Percentiles rank a stretch among this genome's conserved stretches.
Conservation (phyloP, 2,888 invertebrate genomes). For the Cactoblastis cactorum region DNA sequence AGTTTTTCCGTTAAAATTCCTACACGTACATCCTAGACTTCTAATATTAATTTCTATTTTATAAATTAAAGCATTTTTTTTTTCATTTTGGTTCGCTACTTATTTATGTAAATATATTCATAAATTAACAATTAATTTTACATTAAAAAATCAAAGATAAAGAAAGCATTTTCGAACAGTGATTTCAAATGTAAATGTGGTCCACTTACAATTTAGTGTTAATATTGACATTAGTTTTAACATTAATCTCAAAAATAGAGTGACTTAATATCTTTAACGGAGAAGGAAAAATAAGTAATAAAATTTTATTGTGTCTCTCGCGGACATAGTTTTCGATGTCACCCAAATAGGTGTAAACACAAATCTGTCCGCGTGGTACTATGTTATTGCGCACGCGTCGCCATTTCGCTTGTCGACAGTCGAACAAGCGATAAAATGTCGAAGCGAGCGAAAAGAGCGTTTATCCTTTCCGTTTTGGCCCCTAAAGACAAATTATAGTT, state of each 20-base stretch:
- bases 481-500: constrained; percentile 36
- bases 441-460: constrained; percentile 40
- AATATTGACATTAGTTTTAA: constrained; percentile 8
- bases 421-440: constrained; percentile 43
- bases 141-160: no score
- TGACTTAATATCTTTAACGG: no score
- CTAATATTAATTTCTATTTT: no score
- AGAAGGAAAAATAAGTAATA: constrained; percentile 28
- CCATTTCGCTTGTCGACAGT: constrained; percentile 47
- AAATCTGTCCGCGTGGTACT: constrained; percentile 52
- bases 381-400: constrained; percentile 40
- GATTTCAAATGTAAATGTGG: constrained; percentile 1
- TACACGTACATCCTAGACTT: not conserved
- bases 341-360: constrained; percentile 55
- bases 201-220: constrained; percentile 2
- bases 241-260: no score
- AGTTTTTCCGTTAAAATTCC: not conserved
- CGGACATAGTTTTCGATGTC: constrained; percentile 52
- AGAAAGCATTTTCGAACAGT: constrained; percentile 30
- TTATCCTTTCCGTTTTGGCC: constrained; percentile 36
- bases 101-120: no score
- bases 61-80: no score
- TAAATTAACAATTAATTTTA: no score
- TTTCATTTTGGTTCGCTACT: no score
- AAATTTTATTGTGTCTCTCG: constrained; percentile 35